Evolutionary conservation across 1,140 invertebrate genomes (phyloP), one percentile per base, ranked within the genome.

Genomic region (Neuroterus valhalla): DNA sequence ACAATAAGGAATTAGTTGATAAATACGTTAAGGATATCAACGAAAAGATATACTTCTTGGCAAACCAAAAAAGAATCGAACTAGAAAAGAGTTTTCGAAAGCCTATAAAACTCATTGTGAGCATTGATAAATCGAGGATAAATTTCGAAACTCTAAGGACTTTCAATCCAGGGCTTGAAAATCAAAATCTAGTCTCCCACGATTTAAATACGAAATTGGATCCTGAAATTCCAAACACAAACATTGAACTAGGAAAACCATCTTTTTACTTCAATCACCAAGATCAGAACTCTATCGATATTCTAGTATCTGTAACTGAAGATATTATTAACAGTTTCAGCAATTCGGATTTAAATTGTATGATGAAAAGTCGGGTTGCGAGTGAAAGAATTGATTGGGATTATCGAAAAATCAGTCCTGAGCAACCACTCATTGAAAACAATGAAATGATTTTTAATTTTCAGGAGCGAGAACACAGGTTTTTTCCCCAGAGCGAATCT

Each of bases 261-360:
- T 48, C 46, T n/a, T 48, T 48, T 19, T 48, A 17, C 46, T 48
- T 48, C 17, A 48, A 48, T 48, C n/a, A 48, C 15, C 17, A 48
- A 2, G 15, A n/a, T 38, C 31, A 38, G 6, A 48, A 17, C n/a
- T n/a, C 46, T n/a, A 6, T 48, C n/a, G 17, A n/a, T 17, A 1
- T 48, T 19, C 17, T 48, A n/a, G 17, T 48, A 48, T 48, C 46
- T 48, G 46, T 48, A 19, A 48, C 46, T 48, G 46, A 48, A 19
- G 46, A 48, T n/a, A 48, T 48, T 48, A 8, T 48, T 17, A 48
- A 48, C 46, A 48, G 46, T 48, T 48, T 48, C 46, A n/a, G 6
- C 46, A 19, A 15, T 19, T 19, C 46, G 17, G 17, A 48, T 48
- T 48, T n/a, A 19, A n/a, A 17, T 17, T 48, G 17, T 48, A 5